phyloP scores from a whole-genome alignment of 2,797 vertebrate genomes.

The Gobio occitaniae region DNA sequence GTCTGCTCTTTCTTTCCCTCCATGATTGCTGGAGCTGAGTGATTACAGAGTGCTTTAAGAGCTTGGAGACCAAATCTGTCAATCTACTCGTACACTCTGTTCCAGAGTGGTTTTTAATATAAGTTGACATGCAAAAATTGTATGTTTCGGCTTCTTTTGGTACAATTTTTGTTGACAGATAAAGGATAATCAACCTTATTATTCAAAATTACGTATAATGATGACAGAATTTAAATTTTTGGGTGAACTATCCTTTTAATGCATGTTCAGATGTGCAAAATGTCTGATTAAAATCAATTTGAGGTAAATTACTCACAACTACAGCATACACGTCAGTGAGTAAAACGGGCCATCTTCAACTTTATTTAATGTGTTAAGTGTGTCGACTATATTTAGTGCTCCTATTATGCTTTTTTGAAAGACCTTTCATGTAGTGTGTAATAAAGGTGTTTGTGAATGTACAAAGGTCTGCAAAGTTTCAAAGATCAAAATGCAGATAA shows the following conservation, averaged over 20 bases:
- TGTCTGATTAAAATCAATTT: neutral
- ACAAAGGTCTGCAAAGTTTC: neutral
- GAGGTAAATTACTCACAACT: neutral
- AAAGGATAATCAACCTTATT: neutral
- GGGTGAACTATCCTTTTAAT: neutral
- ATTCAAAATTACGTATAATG: neutral
- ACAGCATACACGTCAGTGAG: too few species aligned
- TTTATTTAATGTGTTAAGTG: neutral
- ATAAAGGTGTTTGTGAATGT: neutral
- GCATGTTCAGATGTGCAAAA: neutral
- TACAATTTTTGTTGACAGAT: too few species aligned
- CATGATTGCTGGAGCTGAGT: slow-evolving; percentile 3
- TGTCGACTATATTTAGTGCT: neutral
- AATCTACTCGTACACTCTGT: neutral
- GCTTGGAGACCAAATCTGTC: neutral
- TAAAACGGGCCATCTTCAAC: neutral
- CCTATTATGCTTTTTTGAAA: neutral
- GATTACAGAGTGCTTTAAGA: neutral
- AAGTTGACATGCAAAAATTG: neutral
- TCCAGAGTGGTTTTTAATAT: neutral
- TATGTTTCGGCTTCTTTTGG: neutral
- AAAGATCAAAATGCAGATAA: neutral
- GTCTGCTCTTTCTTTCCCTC: neutral
- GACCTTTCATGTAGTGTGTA: neutral
- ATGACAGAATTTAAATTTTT: neutral